A percentile compares a stretch with the other conserved stretches of the same genome.
These are phyloP conservation scores for Neria commutata DNA, from an alignment of 2,888 invertebrate genomes.

Conservation along the genomic window DNA sequence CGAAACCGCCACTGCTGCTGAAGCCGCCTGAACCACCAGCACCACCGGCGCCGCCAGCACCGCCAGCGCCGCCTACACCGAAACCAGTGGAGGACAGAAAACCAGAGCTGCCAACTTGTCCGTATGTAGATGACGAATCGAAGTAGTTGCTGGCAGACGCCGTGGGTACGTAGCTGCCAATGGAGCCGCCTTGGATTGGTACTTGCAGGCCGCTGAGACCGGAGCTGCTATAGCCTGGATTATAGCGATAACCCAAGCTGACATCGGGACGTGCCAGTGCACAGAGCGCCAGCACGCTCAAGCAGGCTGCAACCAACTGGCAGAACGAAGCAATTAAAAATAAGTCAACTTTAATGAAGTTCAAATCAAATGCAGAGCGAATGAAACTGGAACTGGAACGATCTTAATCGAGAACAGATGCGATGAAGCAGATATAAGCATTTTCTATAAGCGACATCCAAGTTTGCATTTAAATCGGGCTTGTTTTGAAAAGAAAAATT, in stretches of 20 bases:
- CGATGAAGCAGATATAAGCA: no score
- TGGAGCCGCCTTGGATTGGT: conserved; percentile 22
- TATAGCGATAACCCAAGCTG: conserved; percentile 49
- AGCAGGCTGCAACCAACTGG: conserved; percentile 46
- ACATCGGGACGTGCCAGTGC: conserved; percentile 51
- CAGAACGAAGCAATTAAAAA: neutral
- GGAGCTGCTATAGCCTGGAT: conserved; percentile 40
- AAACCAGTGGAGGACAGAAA: conserved; percentile 30
- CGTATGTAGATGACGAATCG: conserved; percentile 34
- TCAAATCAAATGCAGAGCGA: no score
- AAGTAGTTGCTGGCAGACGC: conserved; percentile 45
- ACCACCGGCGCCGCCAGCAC: conserved; percentile 30
- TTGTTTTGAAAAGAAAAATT: no score
- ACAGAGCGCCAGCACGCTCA: conserved; percentile 36
- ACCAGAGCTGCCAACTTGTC: conserved; percentile 32
- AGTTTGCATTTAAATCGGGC: no score
- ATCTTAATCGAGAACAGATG: no score
- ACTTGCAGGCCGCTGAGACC: conserved; percentile 34
- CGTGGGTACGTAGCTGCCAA: conserved; percentile 42
- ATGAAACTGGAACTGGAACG: no score
- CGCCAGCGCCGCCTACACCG: conserved; percentile 29
- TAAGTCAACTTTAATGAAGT: no score
- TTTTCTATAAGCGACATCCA: no score
- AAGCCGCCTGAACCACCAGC: conserved; percentile 15
- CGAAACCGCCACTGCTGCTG: conserved; percentile 33